phyloP scores from a whole-genome alignment of 2,888 invertebrate genomes.

The Melieria picta region DNA sequence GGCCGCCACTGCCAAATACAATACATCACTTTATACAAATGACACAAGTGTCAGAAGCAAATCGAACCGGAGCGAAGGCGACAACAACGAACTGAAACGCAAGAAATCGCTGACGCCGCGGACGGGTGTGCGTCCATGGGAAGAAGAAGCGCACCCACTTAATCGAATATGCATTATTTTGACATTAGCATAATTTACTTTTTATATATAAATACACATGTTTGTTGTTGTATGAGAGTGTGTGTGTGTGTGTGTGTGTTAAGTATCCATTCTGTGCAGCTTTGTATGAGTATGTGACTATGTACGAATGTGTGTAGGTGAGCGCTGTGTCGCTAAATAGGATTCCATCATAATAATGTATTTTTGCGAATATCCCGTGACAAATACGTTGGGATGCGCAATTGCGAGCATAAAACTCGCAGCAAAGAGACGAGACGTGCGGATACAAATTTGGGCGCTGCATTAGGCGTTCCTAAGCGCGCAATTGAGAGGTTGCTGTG shows the following conservation, averaged over 20 bases:
- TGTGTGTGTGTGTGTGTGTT: neutral
- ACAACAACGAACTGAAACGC: slow-evolving; percentile 17
- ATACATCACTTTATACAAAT: slow-evolving; percentile 35
- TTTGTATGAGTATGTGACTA: neutral
- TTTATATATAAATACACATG: slow-evolving; percentile 13
- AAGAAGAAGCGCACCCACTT: slow-evolving; percentile 33
- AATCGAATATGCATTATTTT: slow-evolving; percentile 62
- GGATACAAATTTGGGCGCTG: neutral
- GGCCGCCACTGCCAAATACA: slow-evolving; percentile 17
- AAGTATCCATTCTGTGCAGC: neutral
- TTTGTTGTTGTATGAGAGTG: no score
- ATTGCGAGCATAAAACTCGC: slow-evolving; percentile 49
- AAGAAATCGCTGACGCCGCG: slow-evolving; percentile 4
- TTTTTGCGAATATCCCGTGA: slow-evolving; percentile 52
- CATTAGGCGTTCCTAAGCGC: neutral
- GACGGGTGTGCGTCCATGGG: neutral
- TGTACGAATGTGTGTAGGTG: neutral
- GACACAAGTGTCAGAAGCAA: slow-evolving; percentile 42
- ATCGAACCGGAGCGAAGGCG: slow-evolving; percentile 34
- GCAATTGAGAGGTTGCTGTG: neutral
- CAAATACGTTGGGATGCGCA: slow-evolving; percentile 58
- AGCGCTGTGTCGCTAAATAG: slow-evolving; percentile 46
- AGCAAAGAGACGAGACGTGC: no score
- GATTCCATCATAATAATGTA: slow-evolving; percentile 60
- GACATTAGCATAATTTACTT: slow-evolving; percentile 64